These are phyloP conservation scores for Oscheius sp. DNA, from an alignment of 2,888 invertebrate genomes.

Conservation along the genomic window DNA sequence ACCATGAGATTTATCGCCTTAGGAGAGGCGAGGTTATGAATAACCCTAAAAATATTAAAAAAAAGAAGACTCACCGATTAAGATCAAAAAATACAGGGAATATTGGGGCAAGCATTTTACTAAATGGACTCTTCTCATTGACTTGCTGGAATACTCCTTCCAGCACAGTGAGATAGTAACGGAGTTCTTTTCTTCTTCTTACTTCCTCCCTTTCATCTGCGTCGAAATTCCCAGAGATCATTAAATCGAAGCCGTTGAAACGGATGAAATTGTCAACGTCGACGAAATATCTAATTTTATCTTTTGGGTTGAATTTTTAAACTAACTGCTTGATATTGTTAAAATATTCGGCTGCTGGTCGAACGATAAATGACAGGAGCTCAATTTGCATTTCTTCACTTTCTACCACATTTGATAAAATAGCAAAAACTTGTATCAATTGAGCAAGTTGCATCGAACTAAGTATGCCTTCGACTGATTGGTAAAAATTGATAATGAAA, in stretches of 20 bases:
- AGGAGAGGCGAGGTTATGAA: constrained; percentile 34
- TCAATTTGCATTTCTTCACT: constrained; percentile 16
- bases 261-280: constrained; percentile 19
- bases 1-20: constrained; percentile 36
- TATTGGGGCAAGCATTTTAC: constrained; percentile 41
- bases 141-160: constrained; percentile 56
- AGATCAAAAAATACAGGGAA: constrained; percentile 45
- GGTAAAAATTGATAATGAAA: constrained; percentile 14
- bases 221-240: not conserved
- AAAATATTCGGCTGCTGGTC: constrained; percentile 15
- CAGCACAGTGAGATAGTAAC: constrained; percentile 46
- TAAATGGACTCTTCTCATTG: constrained; percentile 47
- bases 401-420: constrained; percentile 52
- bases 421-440: constrained; percentile 48
- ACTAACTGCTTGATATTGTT: constrained; percentile 4
- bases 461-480: constrained; percentile 38
- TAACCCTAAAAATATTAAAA: not conserved
- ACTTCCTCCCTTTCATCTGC: constrained; percentile 15
- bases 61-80: constrained; percentile 30
- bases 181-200: constrained; percentile 36
- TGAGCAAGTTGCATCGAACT: constrained; percentile 57
- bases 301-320: not conserved
- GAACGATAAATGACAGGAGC: constrained; percentile 3
- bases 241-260: constrained; percentile 27
- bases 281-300: constrained; percentile 6